Evolutionary conservation across 1,140 invertebrate species (phyloP).

Genomic region (Drosophila lini): DNA sequence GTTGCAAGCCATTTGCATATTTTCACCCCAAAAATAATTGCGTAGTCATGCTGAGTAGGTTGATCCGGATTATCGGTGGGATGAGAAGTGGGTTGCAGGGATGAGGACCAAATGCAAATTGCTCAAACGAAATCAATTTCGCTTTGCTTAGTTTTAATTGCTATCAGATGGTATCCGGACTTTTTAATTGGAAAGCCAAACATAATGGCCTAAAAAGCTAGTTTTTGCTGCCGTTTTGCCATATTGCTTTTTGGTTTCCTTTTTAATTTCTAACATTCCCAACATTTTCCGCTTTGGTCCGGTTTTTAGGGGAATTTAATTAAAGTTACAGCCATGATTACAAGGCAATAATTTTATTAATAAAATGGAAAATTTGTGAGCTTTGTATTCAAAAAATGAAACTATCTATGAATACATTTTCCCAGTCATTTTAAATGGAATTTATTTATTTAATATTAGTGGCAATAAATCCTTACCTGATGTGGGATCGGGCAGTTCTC

Average conservation of each 20-base stretch:
- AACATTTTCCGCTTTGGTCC: conserved; percentile 12
- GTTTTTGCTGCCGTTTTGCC: conserved; percentile 28
- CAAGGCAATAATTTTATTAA: conserved; percentile 63
- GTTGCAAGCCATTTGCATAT: conserved; percentile 51
- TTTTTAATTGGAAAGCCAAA: conserved; percentile 78
- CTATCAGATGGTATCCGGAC: conserved; percentile 35
- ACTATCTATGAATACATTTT: not conserved
- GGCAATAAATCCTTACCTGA: conserved; percentile 85
- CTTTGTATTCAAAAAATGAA: conserved; percentile 8
- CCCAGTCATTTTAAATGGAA: conserved; percentile 6
- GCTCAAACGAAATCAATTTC: conserved; percentile 71
- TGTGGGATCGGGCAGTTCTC: conserved; percentile 94
- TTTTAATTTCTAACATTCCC: conserved; percentile 23
- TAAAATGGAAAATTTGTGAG: conserved; percentile 32
- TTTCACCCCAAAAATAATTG: conserved; percentile 31
- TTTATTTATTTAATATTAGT: conserved; percentile 1
- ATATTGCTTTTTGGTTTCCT: conserved; percentile 5
- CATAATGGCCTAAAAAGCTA: conserved; percentile 53
- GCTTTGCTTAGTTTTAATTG: conserved; percentile 81
- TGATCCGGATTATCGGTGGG: not conserved
- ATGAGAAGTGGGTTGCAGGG: not conserved
- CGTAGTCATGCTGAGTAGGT: conserved; percentile 31
- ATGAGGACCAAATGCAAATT: conserved; percentile 41
- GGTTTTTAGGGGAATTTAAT: conserved; percentile 65
- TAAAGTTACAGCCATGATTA: conserved; percentile 56